Conservation (phyloP, 2,888 invertebrate genomes). For the Eristalinus aeneus region DNA sequence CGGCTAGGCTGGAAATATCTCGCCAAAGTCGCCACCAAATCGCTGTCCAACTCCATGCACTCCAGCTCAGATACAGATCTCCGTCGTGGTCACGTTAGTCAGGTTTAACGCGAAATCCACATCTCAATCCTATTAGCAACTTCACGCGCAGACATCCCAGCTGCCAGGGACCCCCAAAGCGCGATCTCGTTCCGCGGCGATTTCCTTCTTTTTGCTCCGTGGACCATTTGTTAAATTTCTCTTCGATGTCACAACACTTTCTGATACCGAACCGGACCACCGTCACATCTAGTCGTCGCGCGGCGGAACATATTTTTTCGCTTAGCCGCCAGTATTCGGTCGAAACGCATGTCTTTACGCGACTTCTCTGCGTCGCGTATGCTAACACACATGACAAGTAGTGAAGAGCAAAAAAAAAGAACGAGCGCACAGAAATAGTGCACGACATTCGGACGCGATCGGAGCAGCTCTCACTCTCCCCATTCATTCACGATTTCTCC, state of each 20-base stretch:
- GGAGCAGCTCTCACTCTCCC: slow-evolving; percentile 3
- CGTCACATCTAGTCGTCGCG: background rate
- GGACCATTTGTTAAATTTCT: slow-evolving; percentile 56
- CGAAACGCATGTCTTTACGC: slow-evolving; percentile 10
- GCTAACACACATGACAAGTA: slow-evolving; percentile 48
- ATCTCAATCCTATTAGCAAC: slow-evolving; percentile 46
- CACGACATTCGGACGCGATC: slow-evolving; percentile 45
- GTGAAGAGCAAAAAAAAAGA: background rate
- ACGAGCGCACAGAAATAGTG: slow-evolving; percentile 9
- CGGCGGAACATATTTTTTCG: background rate
- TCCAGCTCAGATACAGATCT: background rate
- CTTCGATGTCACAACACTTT: slow-evolving; percentile 58
- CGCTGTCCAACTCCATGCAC: too few relatives aligned
- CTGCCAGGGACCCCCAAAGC: slow-evolving; percentile 32
- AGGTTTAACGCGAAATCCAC: slow-evolving; percentile 23
- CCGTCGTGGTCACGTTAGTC: slow-evolving; percentile 17
- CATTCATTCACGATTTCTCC: slow-evolving; percentile 46
- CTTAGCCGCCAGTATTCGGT: background rate
- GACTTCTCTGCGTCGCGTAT: slow-evolving; percentile 19
- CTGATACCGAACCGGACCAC: slow-evolving; percentile 42
- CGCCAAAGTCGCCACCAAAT: too few relatives aligned
- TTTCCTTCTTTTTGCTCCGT: slow-evolving; percentile 5
- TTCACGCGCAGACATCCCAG: slow-evolving; percentile 41
- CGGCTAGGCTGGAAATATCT: too few relatives aligned
- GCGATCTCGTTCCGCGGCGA: background rate